phyloP scores from a whole-genome alignment of 2,888 invertebrate genomes.

The Eristalinus sepulchralis region DNA sequence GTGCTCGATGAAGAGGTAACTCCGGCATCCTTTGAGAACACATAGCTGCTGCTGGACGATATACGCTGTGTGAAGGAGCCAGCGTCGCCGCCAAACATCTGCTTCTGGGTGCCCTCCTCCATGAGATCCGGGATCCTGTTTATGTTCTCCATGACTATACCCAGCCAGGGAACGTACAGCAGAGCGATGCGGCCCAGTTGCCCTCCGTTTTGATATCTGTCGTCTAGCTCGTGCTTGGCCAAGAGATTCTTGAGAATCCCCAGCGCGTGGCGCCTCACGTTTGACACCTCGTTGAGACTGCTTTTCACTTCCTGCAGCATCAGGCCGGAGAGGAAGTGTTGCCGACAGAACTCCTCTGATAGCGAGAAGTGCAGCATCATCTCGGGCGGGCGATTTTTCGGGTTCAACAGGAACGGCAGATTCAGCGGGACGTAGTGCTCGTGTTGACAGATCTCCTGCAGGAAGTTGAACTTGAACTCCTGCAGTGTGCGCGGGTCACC shows the following conservation, averaged over 20 bases:
- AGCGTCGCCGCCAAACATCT: conserved; percentile 79
- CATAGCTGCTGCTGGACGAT: conserved; percentile 84
- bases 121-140: conserved; percentile 85
- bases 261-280: conserved; percentile 91
- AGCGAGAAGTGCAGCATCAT: conserved; percentile 84
- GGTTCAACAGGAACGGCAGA: conserved; percentile 86
- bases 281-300: conserved; percentile 91
- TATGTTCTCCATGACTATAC: conserved; percentile 93
- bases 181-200: conserved; percentile 92
- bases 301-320: conserved; percentile 93
- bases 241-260: conserved; percentile 91
- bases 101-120: conserved; percentile 74
- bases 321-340: conserved; percentile 95
- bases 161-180: conserved; percentile 95
- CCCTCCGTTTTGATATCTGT: conserved; percentile 91
- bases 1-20: conserved; percentile 78
- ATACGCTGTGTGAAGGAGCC: conserved; percentile 81
- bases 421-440: conserved; percentile 97
- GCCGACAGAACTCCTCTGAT: conserved; percentile 92
- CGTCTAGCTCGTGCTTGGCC: conserved; percentile 97
- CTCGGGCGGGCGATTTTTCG: conserved; percentile 81
- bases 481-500: conserved; percentile 91
- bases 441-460: conserved; percentile 94
- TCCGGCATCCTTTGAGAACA: conserved; percentile 82
- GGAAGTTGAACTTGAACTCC: conserved; percentile 95